Conservation (phyloP, 2,113 vertebrate species). For the Pelmatolapia mariae region DNA sequence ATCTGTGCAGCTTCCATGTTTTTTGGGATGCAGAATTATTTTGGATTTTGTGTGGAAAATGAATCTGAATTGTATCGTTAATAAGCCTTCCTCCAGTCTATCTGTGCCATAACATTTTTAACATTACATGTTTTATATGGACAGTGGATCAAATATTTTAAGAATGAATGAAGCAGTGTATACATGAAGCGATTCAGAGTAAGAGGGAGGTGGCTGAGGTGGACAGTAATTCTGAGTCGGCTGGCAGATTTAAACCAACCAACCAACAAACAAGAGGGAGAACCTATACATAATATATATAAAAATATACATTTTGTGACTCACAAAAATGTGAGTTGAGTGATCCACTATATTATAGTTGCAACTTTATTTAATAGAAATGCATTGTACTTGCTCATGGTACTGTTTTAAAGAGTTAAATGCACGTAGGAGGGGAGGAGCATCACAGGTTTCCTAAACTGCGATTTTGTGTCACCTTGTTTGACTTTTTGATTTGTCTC, state of each 20-base stretch:
- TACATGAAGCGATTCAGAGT: background rate
- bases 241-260: background rate
- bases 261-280: background rate
- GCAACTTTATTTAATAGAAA: background rate
- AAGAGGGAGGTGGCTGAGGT: background rate
- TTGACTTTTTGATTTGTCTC: background rate
- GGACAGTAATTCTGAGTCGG: background rate
- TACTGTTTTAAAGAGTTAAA: background rate
- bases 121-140: background rate
- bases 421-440: background rate
- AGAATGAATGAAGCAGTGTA: background rate
- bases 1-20: background rate
- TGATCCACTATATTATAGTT: background rate
- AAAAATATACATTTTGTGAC: background rate
- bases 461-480: background rate
- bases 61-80: background rate
- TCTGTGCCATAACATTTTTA: background rate
- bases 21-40: background rate
- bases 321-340: background rate
- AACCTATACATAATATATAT: background rate
- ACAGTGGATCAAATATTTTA: background rate
- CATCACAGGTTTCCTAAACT: background rate
- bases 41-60: background rate
- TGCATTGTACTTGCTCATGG: accelerated
- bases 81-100: accelerated